These are phyloP conservation scores for Tor tambroides DNA, from an alignment of 2,113 vertebrate genomes.

Conservation along the genomic window DNA sequence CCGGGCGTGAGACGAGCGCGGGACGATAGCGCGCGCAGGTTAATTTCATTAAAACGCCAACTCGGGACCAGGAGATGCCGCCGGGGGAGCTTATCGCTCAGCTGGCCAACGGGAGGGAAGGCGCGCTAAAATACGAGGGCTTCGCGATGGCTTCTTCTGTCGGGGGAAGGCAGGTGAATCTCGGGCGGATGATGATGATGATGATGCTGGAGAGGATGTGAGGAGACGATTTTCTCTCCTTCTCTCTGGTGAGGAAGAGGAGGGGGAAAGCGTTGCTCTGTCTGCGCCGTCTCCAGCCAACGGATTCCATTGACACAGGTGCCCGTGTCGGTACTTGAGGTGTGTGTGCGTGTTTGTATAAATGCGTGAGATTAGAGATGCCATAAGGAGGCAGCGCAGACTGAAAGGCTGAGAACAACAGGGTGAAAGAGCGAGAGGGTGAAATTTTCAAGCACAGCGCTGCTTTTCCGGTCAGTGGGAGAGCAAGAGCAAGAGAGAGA, in stretches of 20 bases:
- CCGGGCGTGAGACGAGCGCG: neutral
- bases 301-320: conserved; percentile 34
- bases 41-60: conserved; percentile 16
- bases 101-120: neutral
- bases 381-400: neutral
- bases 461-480: conserved; percentile 46
- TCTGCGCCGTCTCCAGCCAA: neutral
- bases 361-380: conserved; percentile 23
- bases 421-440: conserved; percentile 27
- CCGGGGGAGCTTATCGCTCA: neutral
- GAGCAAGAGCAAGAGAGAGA: conserved; percentile 50
- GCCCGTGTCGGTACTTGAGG: neutral
- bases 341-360: conserved; percentile 9
- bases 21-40: conserved; percentile 9
- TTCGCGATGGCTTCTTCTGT: neutral
- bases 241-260: neutral
- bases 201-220: conserved; percentile 24
- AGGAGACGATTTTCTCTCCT: conserved; percentile 27
- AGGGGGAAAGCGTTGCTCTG: conserved; percentile 30
- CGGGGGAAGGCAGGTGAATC: conserved; percentile 36
- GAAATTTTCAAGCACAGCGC: neutral
- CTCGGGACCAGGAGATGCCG: conserved; percentile 1
- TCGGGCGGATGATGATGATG: neutral
- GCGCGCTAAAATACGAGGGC: neutral
- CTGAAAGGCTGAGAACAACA: neutral